Conservation (phyloP, 2,888 invertebrate genomes). For the Oasisia sp. region DNA sequence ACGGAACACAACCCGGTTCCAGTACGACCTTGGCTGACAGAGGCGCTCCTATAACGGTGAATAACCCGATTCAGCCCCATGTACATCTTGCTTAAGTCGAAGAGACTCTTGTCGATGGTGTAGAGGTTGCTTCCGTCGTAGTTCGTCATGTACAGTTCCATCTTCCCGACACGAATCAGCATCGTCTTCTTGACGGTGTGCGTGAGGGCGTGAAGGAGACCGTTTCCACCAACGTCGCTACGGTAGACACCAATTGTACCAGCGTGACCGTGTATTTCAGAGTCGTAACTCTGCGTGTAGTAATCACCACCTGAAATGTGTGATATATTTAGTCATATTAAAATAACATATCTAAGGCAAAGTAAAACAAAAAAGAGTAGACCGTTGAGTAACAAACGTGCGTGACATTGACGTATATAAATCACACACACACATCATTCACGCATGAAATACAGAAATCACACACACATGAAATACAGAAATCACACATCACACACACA, state of each 20-base stretch:
- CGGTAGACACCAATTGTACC: neutral
- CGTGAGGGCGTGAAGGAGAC: neutral
- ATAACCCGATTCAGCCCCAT: neutral
- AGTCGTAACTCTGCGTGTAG: neutral
- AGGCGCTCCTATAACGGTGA: neutral
- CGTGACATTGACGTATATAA: too few species aligned
- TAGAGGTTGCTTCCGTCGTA: neutral
- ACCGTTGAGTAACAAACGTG: too few species aligned
- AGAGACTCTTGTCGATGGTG: neutral
- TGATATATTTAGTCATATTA: too few species aligned
- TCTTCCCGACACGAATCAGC: neutral
- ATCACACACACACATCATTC: too few species aligned
- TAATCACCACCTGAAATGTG: neutral
- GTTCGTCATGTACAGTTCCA: neutral
- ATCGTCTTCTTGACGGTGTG: neutral
- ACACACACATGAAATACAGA: too few species aligned
- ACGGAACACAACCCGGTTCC: neutral
- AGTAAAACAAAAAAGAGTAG: too few species aligned
- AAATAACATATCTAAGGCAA: neutral
- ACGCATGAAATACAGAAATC: too few species aligned
- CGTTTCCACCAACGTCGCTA: neutral
- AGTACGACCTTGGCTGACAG: neutral
- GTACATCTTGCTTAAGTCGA: neutral
- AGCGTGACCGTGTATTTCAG: neutral
- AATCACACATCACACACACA: too few species aligned